Evolutionary conservation across 2,888 invertebrate species (phyloP).

Genomic region (Hartigia nigra): DNA sequence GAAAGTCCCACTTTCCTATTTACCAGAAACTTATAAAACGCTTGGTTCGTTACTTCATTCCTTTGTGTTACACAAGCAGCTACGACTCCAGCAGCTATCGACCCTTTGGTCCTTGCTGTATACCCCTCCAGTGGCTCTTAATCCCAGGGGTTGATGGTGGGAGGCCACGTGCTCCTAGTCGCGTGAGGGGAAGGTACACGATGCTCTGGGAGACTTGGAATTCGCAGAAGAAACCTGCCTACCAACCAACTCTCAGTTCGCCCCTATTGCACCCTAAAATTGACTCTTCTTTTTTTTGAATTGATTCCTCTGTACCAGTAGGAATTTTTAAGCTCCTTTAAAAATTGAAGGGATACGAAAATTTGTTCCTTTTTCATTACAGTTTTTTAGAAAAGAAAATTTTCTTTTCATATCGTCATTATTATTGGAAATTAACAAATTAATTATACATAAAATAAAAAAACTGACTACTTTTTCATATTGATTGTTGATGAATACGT

Average conservation of each 20-base stretch:
- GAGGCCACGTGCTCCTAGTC: slow-evolving; percentile 26
- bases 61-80: slow-evolving; percentile 3
- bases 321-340: not conserved
- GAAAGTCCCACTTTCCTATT: not conserved
- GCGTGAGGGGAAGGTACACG: slow-evolving; percentile 5
- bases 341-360: not conserved
- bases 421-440: no score
- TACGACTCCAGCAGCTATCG: slow-evolving; percentile 3
- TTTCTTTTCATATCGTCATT: no score
- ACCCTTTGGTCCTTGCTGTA: not conserved
- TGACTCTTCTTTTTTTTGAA: no score
- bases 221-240: not conserved
- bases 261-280: not conserved
- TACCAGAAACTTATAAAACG: not conserved
- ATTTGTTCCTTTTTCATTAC: not conserved
- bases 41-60: not conserved
- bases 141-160: slow-evolving; percentile 12
- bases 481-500: no score
- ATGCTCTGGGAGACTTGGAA: not conserved
- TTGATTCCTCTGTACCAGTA: not conserved
- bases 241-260: not conserved
- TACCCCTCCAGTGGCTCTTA: not conserved
- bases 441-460: no score
- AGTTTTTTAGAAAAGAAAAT: not conserved
- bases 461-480: no score